phyloP scores from a whole-genome alignment of 2,888 invertebrate genomes.

The Agrotis ipsilon region DNA sequence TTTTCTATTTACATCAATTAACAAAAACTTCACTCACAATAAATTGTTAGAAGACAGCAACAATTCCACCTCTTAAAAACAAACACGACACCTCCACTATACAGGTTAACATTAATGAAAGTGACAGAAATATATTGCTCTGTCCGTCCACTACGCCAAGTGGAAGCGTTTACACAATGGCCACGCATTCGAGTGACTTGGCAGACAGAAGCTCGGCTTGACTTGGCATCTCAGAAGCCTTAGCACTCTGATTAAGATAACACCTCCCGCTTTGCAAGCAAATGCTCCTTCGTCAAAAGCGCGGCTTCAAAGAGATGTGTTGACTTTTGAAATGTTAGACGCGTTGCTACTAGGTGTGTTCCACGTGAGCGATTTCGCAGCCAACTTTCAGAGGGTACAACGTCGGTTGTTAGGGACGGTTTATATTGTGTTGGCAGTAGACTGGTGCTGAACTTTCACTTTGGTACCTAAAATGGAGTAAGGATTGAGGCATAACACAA shows the following conservation, averaged over 20 bases:
- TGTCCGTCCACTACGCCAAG: conserved; percentile 73
- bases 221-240: conserved; percentile 69
- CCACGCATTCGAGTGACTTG: conserved; percentile 73
- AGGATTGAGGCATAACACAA: no score
- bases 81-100: conserved; percentile 16
- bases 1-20: no score
- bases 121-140: conserved; percentile 82
- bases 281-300: conserved; percentile 74
- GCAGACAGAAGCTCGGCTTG: conserved; percentile 54
- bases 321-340: conserved; percentile 75
- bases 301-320: conserved; percentile 75
- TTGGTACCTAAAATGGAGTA: not conserved
- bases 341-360: conserved; percentile 34
- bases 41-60: not conserved
- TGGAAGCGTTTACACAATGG: conserved; percentile 81
- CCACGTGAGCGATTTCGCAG: conserved; percentile 52
- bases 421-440: conserved; percentile 20
- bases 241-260: conserved; percentile 86
- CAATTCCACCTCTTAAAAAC: conserved; percentile 2
- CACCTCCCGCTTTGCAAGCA: conserved; percentile 76
- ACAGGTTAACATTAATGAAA: conserved; percentile 74
- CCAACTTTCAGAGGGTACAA: conserved; percentile 35
- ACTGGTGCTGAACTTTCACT: not conserved
- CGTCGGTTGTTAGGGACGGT: not conserved
- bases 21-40: no score